Percentiles rank a stretch among this genome's conserved stretches.
Evolutionary conservation across 2,113 vertebrate species (phyloP).

Genomic region (Hippocampus barbouri): DNA sequence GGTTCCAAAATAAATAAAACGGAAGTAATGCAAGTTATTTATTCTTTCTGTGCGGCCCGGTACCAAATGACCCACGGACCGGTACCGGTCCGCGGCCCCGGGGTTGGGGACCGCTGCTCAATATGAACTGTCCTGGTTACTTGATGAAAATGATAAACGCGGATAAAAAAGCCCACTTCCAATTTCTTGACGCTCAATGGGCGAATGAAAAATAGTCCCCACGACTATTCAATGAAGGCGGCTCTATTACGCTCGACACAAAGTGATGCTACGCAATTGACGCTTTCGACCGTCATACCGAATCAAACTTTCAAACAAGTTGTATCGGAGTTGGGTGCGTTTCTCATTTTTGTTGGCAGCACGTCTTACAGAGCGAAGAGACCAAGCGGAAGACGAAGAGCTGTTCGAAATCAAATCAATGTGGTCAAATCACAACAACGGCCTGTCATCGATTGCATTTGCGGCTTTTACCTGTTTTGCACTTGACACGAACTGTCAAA

Average conservation of each 20-base stretch:
- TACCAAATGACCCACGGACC: too few species aligned
- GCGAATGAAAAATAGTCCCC: not conserved
- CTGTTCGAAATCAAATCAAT: not conserved
- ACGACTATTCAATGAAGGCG: not conserved
- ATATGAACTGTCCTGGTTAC: too few species aligned
- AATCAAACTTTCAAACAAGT: not conserved
- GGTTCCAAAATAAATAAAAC: too few species aligned
- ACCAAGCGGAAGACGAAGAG: not conserved
- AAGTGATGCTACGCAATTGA: not conserved
- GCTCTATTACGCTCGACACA: not conserved
- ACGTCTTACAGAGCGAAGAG: conserved; percentile 30
- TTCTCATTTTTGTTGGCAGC: not conserved
- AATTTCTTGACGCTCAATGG: not conserved
- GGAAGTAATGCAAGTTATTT: too few species aligned
- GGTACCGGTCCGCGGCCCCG: too few species aligned
- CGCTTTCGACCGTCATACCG: not conserved
- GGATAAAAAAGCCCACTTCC: too few species aligned
- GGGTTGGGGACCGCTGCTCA: too few species aligned
- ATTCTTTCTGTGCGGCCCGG: too few species aligned
- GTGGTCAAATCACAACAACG: not conserved
- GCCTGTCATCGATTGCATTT: conserved; percentile 9
- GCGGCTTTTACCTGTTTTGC: not conserved
- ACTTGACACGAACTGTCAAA: conserved; percentile 3
- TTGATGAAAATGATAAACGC: too few species aligned
- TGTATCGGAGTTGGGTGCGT: not conserved